Evolutionary conservation across 2,888 invertebrate genomes (phyloP), one percentile per base, ranked within the genome.

Genomic region (Nycteola revayana): DNA sequence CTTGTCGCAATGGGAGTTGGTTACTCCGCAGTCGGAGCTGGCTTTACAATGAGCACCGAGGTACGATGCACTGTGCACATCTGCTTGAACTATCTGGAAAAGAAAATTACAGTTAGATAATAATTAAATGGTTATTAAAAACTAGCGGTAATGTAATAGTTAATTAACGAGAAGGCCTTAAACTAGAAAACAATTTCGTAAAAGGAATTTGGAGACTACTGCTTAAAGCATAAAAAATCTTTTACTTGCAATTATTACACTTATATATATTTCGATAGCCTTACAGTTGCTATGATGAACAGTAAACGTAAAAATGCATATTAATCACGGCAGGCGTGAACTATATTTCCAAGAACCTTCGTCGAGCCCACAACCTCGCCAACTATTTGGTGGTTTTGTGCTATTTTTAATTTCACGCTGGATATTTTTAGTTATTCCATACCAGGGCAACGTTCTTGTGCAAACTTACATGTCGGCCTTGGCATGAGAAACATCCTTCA

Each of bases 21-120:
- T 75, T 44, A 93, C 90, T 49, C 87, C 87, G 75, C 95, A 95
- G 55, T 94, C 93, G 54, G 81, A 80, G 65, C 91, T 91, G 32
- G 85, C 80, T 48, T 85, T 87, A 71, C 95, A 95, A 47, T 86
- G 83, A 36, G 91, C 90, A 14, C 93, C 94, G 32, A 94, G 72
- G 32, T 75, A 80, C 26, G 77, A 49, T 14, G 59, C 69, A 47
- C 60, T 62, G 47, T 58, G 21, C 21, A 21, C 64, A 46, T 67
- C 57, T 25, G 52, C 69, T 42, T 67, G 64, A 32, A 68, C 57
- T 55, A 67, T 66, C 83, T 83, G 77, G 54, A 70, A 65, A 31
- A 57, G 42, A 51, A 49, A 43, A 6, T 21, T 14, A 33, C 7
- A 5, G 22, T 31, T 32, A 3, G n/a, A n/a, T n/a, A n/a, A n/a